Evolutionary conservation across 2,797 vertebrate species (phyloP).

Genomic region (Cyclopterus lumpus): DNA sequence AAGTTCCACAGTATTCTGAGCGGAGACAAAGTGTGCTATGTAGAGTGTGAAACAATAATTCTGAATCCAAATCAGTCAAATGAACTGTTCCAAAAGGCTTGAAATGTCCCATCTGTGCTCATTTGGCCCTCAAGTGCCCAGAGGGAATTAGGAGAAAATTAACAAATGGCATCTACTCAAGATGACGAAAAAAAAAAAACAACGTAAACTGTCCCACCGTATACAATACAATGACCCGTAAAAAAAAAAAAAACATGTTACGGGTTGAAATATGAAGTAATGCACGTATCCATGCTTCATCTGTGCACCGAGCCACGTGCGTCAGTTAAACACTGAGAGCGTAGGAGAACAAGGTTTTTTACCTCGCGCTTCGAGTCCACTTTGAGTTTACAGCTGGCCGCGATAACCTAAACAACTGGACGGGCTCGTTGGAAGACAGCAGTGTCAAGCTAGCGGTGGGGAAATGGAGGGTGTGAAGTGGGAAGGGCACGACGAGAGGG

Average conservation of each 20-base stretch:
- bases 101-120: slow-evolving; percentile 77
- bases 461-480: slow-evolving; percentile 72
- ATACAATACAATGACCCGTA: not conserved
- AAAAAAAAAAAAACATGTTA: not conserved
- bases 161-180: slow-evolving; percentile 71
- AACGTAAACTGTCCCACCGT: not conserved
- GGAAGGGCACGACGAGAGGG: slow-evolving; percentile 56
- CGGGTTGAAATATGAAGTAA: not conserved
- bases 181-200: slow-evolving; percentile 31
- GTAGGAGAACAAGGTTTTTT: slow-evolving; percentile 33
- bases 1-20: not conserved
- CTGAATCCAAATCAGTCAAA: slow-evolving; percentile 59
- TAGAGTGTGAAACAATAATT: slow-evolving; percentile 66
- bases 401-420: not conserved
- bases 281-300: no score
- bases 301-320: not conserved
- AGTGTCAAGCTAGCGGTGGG: slow-evolving; percentile 64
- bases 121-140: slow-evolving; percentile 62
- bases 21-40: slow-evolving; percentile 32
- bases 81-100: slow-evolving; percentile 63
- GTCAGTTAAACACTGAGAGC: not conserved
- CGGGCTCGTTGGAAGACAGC: slow-evolving; percentile 11
- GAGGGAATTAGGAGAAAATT: slow-evolving; percentile 68
- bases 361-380: slow-evolving; percentile 38
- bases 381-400: slow-evolving; percentile 33